Percentiles rank a stretch among this genome's conserved stretches.
Evolutionary conservation across 2,888 invertebrate genomes (phyloP).

Genomic region (Alsophila aescularia): DNA sequence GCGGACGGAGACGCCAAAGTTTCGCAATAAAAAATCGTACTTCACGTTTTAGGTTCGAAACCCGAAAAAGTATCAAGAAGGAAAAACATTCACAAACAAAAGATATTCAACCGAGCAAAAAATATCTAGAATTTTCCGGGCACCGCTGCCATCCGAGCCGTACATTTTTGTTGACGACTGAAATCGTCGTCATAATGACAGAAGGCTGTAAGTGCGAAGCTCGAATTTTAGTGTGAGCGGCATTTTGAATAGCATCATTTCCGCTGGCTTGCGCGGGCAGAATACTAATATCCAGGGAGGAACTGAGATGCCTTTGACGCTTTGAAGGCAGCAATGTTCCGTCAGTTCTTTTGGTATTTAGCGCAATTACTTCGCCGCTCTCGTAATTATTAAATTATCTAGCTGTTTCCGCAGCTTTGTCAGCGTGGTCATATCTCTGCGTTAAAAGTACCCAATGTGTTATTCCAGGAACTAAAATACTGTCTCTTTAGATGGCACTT

Average conservation of each 20-base stretch:
- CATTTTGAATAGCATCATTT: constrained; percentile 43
- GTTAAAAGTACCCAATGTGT: too few relatives aligned
- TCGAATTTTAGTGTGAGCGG: constrained; percentile 42
- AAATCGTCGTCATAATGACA: constrained; percentile 30
- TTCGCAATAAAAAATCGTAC: too few relatives aligned
- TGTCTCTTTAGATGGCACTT: too few relatives aligned
- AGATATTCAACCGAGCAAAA: background rate
- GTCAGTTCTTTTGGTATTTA: background rate
- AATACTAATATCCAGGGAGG: constrained; percentile 37
- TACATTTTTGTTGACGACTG: constrained; percentile 17
- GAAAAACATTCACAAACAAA: background rate
- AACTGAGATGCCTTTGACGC: constrained; percentile 15
- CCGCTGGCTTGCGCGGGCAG: constrained; percentile 24
- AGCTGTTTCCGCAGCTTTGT: too few relatives aligned
- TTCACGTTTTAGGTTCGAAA: too few relatives aligned
- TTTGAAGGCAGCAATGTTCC: background rate
- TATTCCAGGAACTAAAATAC: too few relatives aligned
- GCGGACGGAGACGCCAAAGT: too few relatives aligned
- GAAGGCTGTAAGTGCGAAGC: constrained; percentile 36
- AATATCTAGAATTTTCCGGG: constrained; percentile 3
- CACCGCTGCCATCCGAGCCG: background rate
- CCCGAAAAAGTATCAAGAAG: too few relatives aligned
- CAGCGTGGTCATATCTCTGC: too few relatives aligned
- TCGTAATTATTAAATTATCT: background rate
- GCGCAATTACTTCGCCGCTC: background rate